Percentiles rank a stretch among this genome's conserved stretches.
Evolutionary conservation across 1,140 invertebrate genomes (phyloP).

Genomic region (Gonioctena quinquepunctata): DNA sequence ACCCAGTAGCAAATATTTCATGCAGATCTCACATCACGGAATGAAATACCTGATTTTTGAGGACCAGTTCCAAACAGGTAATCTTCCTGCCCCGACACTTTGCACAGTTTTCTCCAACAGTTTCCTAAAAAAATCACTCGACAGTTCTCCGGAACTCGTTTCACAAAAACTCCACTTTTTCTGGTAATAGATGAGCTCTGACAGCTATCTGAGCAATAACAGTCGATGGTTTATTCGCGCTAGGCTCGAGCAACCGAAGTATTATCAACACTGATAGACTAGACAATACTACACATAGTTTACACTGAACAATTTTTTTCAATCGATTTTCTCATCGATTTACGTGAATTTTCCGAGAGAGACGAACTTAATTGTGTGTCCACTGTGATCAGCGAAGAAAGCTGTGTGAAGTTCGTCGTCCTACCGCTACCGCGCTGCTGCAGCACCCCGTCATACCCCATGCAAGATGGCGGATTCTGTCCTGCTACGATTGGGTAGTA

Average conservation of each 20-base stretch:
- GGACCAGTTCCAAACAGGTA: constrained; percentile 9
- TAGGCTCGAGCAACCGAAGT: background rate
- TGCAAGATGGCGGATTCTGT: constrained; percentile 41
- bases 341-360: constrained; percentile 37
- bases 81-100: constrained; percentile 16
- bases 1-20: background rate
- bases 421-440: constrained; percentile 39
- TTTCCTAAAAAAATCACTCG: background rate
- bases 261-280: background rate
- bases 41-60: constrained; percentile 19
- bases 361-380: constrained; percentile 32
- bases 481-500: constrained; percentile 28
- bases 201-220: background rate
- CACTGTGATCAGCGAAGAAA: constrained; percentile 32
- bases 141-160: background rate
- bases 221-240: background rate
- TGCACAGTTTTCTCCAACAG: constrained; percentile 16
- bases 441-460: constrained; percentile 29
- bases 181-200: background rate
- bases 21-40: no score
- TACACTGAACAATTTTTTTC: constrained; percentile 30
- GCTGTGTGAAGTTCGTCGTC: constrained; percentile 43
- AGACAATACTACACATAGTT: constrained; percentile 5
- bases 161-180: background rate
- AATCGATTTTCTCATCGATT: constrained; percentile 47